Base-by-base conservation (phyloP, 1,140 invertebrate species). In the Campoletis sonorensis region DNA sequence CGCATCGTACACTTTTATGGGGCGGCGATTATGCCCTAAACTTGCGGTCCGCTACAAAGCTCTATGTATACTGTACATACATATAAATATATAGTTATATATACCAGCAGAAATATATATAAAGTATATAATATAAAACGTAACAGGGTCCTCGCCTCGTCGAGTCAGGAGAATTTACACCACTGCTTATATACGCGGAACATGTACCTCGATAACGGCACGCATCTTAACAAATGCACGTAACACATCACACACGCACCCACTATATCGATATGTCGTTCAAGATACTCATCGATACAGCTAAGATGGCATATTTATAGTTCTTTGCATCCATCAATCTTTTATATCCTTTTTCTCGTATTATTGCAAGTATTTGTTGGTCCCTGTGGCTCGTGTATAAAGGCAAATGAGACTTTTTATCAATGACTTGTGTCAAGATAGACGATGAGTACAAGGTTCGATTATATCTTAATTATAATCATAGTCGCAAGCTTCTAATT, bases 1-100 rank as follows among this genome's bases (percentile, higher is more conserved):
- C 87, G 87, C 88, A 92, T 91, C 89, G 85, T 84, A 87, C 86
- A 87, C 87, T 90, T 91, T 91, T 91, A 91, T 89, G 90, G 86
- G 86, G 79, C 87, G 86, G 84, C 87, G 90, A 91, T 91, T 91
- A 91, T 89, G 86, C 86, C 86, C 89, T 89, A 87, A 89, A 90
- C 86, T 86, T 83, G 78, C 64, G 77, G 77, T 79, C 61, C 75
- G 80, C 64, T 76, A 68, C 79, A 68, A 30, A 67, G 37, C 37
- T 71, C 54, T 80, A 18, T 37, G 58, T 78, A 58, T 64, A 11
- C 40, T 13, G 30, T 80, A 27, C 27, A 68, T 26, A 51, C 15
- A 68, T 80, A 54, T 49, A 61, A 33, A 82, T 54, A 79, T 54
- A 79, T 67, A 58, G 26, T 79, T 54, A 82, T 54, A 79, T 67